These are phyloP conservation scores for Xenentodon cancila DNA, from an alignment of 2,797 vertebrate species.

Conservation along the genomic window DNA sequence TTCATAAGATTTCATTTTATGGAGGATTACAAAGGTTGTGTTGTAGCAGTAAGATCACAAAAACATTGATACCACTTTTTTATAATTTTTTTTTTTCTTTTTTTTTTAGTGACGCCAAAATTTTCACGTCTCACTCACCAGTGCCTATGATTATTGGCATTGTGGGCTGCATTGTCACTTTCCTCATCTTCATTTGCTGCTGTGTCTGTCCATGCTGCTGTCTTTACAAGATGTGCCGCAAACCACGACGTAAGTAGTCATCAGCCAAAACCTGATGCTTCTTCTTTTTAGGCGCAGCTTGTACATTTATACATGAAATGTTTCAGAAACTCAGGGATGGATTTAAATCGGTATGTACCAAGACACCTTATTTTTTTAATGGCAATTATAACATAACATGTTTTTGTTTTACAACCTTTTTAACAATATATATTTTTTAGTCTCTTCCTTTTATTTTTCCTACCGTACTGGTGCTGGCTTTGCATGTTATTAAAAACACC, in stretches of 20 bases:
- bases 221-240: conserved; percentile 90
- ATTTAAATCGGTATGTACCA: too few relatives aligned
- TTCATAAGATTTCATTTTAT: not conserved
- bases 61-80: not conserved
- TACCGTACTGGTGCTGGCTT: too few relatives aligned
- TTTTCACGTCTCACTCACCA: accelerated
- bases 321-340: too few relatives aligned
- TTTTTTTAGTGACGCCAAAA: not conserved
- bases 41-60: not conserved
- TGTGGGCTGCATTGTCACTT: conserved; percentile 34
- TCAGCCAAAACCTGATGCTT: not conserved
- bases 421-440: too few relatives aligned
- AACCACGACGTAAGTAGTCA: conserved; percentile 83
- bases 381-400: too few relatives aligned
- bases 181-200: conserved; percentile 84
- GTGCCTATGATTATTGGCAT: conserved; percentile 59
- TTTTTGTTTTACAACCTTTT: too few relatives aligned
- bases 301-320: too few relatives aligned
- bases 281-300: not conserved
- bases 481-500: too few relatives aligned
- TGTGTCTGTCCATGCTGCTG: conserved; percentile 93
- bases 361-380: too few relatives aligned
- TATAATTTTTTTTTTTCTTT: conserved; percentile 2
- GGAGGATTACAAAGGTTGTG: too few relatives aligned
- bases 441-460: too few relatives aligned